phyloP scores from a whole-genome alignment of 2,888 invertebrate species.

The Hirtodrosophila duncani region DNA sequence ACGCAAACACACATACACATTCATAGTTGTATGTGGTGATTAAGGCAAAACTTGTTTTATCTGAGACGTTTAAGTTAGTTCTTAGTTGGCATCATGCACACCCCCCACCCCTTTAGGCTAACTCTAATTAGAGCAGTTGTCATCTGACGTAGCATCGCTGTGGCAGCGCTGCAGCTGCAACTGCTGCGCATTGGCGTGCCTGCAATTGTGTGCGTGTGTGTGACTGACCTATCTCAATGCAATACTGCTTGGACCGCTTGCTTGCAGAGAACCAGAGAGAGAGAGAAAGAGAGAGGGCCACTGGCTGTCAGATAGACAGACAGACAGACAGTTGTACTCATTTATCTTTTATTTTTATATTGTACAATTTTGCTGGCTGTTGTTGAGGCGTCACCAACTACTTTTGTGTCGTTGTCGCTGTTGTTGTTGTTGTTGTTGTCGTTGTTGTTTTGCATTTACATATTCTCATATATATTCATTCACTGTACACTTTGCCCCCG shows the following conservation, averaged over 20 bases:
- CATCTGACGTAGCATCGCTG: slow-evolving; percentile 33
- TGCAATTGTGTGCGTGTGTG: slow-evolving; percentile 51
- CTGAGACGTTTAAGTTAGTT: slow-evolving; percentile 11
- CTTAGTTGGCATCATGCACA: neutral
- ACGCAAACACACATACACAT: slow-evolving; percentile 1
- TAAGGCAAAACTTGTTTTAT: slow-evolving; percentile 33
- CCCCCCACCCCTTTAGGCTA: slow-evolving; percentile 40
- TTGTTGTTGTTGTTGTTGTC: slow-evolving; percentile 21
- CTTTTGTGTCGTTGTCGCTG: slow-evolving; percentile 40
- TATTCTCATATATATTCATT: slow-evolving; percentile 51
- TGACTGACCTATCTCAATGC: slow-evolving; percentile 76
- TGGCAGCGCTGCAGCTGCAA: slow-evolving; percentile 33
- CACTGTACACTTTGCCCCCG: slow-evolving; percentile 62
- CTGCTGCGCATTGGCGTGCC: slow-evolving; percentile 46
- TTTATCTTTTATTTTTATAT: slow-evolving; percentile 68
- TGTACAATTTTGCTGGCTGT: slow-evolving; percentile 36
- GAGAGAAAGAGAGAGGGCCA: slow-evolving; percentile 18
- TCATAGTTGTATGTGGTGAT: too few relatives aligned
- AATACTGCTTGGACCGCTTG: slow-evolving; percentile 65
- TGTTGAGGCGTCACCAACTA: slow-evolving; percentile 45
- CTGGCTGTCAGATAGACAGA: slow-evolving; percentile 19
- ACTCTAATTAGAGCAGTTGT: slow-evolving; percentile 63
- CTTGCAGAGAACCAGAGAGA: slow-evolving; percentile 19
- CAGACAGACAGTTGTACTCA: slow-evolving; percentile 48
- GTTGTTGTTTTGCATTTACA: slow-evolving; percentile 32